Percentiles rank a stretch among this genome's conserved stretches.
Evolutionary conservation across 2,888 invertebrate genomes (phyloP).

Genomic region (Serripes groenlandicus): DNA sequence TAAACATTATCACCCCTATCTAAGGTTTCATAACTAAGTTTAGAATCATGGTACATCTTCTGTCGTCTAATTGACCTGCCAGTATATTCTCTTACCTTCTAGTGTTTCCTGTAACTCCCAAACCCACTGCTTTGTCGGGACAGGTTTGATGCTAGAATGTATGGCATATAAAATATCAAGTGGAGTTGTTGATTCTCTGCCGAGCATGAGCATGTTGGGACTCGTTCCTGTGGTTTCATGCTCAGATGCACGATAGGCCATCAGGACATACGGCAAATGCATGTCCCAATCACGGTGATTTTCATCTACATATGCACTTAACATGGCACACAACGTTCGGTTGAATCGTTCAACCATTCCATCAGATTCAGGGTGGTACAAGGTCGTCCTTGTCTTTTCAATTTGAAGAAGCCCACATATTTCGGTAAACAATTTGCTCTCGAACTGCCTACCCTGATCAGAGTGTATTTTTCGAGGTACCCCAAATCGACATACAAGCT

Average conservation of each 20-base stretch:
- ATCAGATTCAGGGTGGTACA: slow-evolving; percentile 50
- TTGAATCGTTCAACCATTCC: slow-evolving; percentile 59
- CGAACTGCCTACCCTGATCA: slow-evolving; percentile 50
- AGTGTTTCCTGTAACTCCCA: no score
- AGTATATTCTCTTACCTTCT: no score
- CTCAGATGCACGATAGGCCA: slow-evolving; percentile 56
- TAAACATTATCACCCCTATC: no score
- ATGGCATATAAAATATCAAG: no score
- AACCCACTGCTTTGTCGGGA: no score
- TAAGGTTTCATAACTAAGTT: no score
- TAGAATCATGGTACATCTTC: no score
- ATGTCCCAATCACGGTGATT: slow-evolving; percentile 50
- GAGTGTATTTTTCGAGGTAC: slow-evolving; percentile 44
- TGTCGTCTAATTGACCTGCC: no score
- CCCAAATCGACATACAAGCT: slow-evolving; percentile 37
- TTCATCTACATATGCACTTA: slow-evolving; percentile 28
- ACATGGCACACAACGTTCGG: slow-evolving; percentile 43
- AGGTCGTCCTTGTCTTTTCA: slow-evolving; percentile 44
- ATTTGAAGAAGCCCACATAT: slow-evolving; percentile 53
- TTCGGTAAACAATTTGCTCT: slow-evolving; percentile 46
- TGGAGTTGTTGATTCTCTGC: no score
- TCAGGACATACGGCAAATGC: slow-evolving; percentile 54
- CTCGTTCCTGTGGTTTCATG: slow-evolving; percentile 40
- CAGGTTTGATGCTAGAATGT: no score
- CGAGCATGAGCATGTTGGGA: slow-evolving; percentile 60